phyloP scores from a whole-genome alignment of 2,888 invertebrate genomes.

The Dasypolia templi region DNA sequence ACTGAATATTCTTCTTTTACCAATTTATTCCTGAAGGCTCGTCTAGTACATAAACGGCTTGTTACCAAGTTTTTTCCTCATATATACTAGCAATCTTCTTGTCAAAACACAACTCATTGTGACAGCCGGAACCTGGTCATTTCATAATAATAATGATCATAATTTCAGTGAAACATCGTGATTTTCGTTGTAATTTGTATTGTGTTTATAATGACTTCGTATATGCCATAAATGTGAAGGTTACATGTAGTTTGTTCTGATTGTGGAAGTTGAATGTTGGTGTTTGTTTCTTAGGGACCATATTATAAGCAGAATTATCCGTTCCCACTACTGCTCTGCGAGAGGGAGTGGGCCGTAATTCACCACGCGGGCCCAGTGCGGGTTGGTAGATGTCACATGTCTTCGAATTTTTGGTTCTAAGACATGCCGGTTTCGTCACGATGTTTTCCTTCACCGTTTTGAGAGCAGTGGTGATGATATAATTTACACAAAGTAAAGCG shows the following conservation, averaged over 20 bases:
- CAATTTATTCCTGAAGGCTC: background rate
- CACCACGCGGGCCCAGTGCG: too few species aligned
- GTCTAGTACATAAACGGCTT: background rate
- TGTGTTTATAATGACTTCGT: constrained; percentile 9
- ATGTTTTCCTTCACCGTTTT: too few species aligned
- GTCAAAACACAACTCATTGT: constrained; percentile 25
- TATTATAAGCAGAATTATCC: too few species aligned
- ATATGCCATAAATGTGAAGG: constrained; percentile 32
- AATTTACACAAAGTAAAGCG: too few species aligned
- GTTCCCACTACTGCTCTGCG: too few species aligned
- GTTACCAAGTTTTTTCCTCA: background rate
- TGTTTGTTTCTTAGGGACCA: background rate
- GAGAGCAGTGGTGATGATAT: too few species aligned
- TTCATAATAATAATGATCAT: constrained; percentile 44
- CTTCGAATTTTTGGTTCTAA: too few species aligned
- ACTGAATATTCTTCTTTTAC: background rate
- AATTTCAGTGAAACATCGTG: constrained; percentile 47
- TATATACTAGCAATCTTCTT: constrained; percentile 11
- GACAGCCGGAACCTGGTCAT: constrained; percentile 47
- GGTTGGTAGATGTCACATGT: too few species aligned
- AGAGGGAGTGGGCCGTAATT: too few species aligned
- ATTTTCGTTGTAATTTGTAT: constrained; percentile 59
- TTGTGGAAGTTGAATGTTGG: background rate
- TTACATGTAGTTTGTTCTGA: constrained; percentile 10
- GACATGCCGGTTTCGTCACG: too few species aligned